Evolutionary conservation across 2,797 vertebrate genomes (phyloP), one percentile per base, ranked within the genome.

Genomic region (Rhincodon typus): DNA sequence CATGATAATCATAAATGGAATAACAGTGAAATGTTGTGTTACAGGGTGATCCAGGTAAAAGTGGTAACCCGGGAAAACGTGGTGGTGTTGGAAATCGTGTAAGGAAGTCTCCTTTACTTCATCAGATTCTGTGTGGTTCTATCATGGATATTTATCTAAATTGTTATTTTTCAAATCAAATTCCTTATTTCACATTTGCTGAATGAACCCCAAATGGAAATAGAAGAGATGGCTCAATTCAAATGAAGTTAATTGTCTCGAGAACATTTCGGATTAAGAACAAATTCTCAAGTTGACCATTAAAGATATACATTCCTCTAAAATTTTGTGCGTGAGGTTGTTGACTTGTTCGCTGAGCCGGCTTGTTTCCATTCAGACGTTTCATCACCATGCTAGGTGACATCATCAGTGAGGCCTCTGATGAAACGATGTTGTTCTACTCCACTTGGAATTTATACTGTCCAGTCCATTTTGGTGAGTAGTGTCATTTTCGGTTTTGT

Each of bases 61-160:
- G 19, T 95, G 94, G 94, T 95, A 38, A 53, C n/a, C 94, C 70
- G 50, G 94, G 94, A 53, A 95, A n/a, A 95, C 69, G 27, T 53
- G 70, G 94, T 53, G 42, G 1, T 95, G 15, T 17, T 15, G 94
- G 94, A 77, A 53, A 95, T 30, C 94, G 13, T 77, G 94, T 95
- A 95, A 95, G 94, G 30, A 95, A 77, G 67, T 77, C 46, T 91
- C 0, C 13, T 3, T 34, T 72, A 95, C 42, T n/a, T 77, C 42
- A 77, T 95, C 46, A 34, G 46, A 53, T 34, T 53, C n/a, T 19
- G 30, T 94, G 27, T 12, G 50, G 23, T 94, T 72, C 19, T 42
- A 94, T 25, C 30, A 50, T 46, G 34, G 2, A 77, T 50, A 74
- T 8, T 94, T 23, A 7, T 25, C 10, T n/a, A 23, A 69, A n/a